Evolutionary conservation across 2,797 vertebrate genomes (phyloP).

Genomic region (Manis crassicaudata): DNA sequence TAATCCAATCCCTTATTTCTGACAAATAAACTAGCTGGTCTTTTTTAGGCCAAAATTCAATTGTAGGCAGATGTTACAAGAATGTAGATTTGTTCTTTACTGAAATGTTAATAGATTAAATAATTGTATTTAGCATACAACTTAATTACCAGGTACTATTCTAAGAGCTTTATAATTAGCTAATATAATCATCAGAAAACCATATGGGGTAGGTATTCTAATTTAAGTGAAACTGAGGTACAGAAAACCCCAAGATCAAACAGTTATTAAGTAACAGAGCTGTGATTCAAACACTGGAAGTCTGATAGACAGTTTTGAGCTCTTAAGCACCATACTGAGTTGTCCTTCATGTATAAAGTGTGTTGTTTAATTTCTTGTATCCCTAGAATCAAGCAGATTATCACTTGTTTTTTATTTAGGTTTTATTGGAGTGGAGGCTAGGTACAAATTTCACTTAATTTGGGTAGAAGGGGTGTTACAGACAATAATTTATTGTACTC

Average conservation of each 20-base stretch:
- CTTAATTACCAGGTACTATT: background rate
- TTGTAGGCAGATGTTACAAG: conserved; percentile 12
- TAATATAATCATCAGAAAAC: conserved; percentile 2
- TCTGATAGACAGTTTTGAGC: background rate
- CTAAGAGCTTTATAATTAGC: background rate
- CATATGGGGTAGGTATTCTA: background rate
- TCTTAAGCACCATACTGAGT: background rate
- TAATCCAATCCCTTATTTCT: background rate
- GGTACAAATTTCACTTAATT: conserved; percentile 7
- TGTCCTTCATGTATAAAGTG: background rate
- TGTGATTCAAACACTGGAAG: background rate
- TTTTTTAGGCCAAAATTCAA: background rate
- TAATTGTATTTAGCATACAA: conserved; percentile 1
- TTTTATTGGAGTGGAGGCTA: background rate
- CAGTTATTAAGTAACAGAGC: background rate
- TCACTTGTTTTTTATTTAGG: background rate
- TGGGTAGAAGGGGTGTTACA: background rate
- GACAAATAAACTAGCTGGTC: background rate
- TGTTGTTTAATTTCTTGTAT: background rate
- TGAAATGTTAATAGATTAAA: background rate
- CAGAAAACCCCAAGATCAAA: background rate
- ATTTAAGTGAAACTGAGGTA: background rate
- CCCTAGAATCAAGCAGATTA: background rate
- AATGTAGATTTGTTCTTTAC: conserved; percentile 10
- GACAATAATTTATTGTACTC: background rate